These are phyloP conservation scores for Eulemur macaco DNA, from an alignment of 2,113 vertebrate genomes.

Conservation along the genomic window DNA sequence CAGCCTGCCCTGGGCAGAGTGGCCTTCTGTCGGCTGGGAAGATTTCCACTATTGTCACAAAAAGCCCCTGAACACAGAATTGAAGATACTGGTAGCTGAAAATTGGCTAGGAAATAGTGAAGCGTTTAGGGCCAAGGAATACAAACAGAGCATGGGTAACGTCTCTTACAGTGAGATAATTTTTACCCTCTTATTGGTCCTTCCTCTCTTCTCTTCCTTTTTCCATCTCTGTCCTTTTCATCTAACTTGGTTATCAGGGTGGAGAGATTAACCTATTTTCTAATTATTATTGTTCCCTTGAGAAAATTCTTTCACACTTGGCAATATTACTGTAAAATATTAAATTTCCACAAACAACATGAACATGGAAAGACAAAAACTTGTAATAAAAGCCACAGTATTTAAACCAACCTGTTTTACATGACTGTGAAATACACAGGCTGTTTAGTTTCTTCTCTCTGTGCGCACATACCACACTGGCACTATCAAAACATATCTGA, in stretches of 20 bases:
- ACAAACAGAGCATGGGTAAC: not conserved
- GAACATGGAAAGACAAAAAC: constrained; percentile 1
- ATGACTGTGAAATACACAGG: not conserved
- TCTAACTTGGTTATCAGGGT: not conserved
- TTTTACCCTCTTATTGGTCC: not conserved
- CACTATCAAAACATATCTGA: constrained; percentile 11
- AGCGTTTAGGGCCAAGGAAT: not conserved
- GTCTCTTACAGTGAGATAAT: not conserved
- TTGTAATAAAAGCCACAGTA: not conserved
- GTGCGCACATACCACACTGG: not conserved
- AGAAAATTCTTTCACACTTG: not conserved
- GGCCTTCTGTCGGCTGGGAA: not conserved
- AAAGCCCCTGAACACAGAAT: not conserved
- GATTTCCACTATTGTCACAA: not conserved
- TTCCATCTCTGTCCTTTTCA: not conserved
- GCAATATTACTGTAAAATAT: constrained; percentile 19
- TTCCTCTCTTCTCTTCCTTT: not conserved
- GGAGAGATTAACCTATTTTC: not conserved
- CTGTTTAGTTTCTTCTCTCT: not conserved
- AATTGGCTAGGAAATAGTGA: not conserved
- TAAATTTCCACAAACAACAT: not conserved
- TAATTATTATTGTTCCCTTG: not conserved
- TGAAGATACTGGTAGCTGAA: not conserved
- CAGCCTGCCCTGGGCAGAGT: not conserved
- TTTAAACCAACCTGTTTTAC: not conserved